phyloP scores from a whole-genome alignment of 2,113 vertebrate genomes.

The Sapajus apella region DNA sequence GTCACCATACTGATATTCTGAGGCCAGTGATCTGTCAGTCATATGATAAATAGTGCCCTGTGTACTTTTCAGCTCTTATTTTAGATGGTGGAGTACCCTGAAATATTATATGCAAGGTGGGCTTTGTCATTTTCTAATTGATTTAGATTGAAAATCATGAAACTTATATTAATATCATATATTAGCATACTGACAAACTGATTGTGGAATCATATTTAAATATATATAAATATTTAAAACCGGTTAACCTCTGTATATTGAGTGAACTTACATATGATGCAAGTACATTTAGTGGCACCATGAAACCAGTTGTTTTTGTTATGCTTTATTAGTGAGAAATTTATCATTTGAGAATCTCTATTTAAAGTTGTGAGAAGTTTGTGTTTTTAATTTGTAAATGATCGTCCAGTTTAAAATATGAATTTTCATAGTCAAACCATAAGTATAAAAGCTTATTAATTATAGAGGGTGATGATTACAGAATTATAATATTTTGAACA shows the following conservation, averaged over 20 bases:
- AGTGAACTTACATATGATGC: not conserved
- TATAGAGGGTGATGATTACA: not conserved
- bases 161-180: not conserved
- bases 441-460: slow-evolving; percentile 13
- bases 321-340: not conserved
- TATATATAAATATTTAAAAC: slow-evolving; percentile 38
- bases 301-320: not conserved
- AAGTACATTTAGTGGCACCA: not conserved
- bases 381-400: slow-evolving; percentile 7
- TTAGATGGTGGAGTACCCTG: not conserved
- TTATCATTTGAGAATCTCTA: slow-evolving; percentile 24
- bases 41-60: not conserved
- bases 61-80: slow-evolving; percentile 33
- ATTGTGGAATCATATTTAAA: slow-evolving; percentile 22
- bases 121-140: slow-evolving; percentile 34
- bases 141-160: slow-evolving; percentile 38
- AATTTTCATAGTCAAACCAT: not conserved
- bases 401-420: not conserved
- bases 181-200: not conserved
- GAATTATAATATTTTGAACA: slow-evolving; percentile 13
- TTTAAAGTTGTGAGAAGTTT: slow-evolving; percentile 20
- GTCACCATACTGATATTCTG: not conserved
- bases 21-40: not conserved
- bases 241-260: not conserved
- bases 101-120: not conserved